Conservation (phyloP, 92 coral and sea anemone species). For the Scolanthus callimorphus region DNA sequence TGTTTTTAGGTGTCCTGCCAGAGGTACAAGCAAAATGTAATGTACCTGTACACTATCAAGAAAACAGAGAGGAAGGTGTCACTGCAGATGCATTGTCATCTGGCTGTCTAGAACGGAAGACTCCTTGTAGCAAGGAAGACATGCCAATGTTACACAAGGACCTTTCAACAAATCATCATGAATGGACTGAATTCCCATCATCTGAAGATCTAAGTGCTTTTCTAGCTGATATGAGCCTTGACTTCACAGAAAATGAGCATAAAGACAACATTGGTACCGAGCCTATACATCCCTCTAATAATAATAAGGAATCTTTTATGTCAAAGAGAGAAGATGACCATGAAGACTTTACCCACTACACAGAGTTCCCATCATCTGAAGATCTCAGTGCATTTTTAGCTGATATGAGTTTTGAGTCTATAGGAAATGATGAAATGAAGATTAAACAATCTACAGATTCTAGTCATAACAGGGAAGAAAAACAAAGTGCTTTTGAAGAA, state of each 20-base stretch:
- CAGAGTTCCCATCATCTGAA: conserved; percentile 62
- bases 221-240: conserved; percentile 55
- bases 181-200: conserved; percentile 44
- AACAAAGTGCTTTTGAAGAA: no score
- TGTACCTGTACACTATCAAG: no score
- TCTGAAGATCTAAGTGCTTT: conserved; percentile 65
- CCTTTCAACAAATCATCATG: background rate
- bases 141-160: background rate
- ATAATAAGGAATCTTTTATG: background rate
- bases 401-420: conserved; percentile 37
- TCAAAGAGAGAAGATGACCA: background rate
- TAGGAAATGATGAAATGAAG: no score
- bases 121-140: no score
- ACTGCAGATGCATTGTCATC: no score
- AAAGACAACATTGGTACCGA: background rate
- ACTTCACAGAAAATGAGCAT: background rate
- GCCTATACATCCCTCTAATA: background rate
- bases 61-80: no score
- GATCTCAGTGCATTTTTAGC: conserved; percentile 62
- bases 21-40: no score
- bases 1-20: no score
- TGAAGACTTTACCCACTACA: conserved; percentile 3
- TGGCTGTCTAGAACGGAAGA: no score
- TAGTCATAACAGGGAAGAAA: no score
- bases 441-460: no score